Evolutionary conservation across 2,113 vertebrate species (phyloP).

Genomic region (Ursus arctos): DNA sequence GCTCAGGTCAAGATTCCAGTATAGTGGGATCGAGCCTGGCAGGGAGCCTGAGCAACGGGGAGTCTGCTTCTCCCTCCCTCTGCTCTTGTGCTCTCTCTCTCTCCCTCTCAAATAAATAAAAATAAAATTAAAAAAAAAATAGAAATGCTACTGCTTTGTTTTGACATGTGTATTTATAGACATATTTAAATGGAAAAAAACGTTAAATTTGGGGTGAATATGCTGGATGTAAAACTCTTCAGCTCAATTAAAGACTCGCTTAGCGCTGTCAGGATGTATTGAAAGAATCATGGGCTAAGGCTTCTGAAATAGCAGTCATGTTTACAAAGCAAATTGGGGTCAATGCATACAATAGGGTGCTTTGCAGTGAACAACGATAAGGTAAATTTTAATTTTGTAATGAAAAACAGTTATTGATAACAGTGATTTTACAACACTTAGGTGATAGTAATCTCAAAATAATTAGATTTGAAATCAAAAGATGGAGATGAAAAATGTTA

Average conservation of each 20-base stretch:
- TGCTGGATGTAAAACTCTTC: background rate
- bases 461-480: conserved; percentile 87
- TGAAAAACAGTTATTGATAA: conserved; percentile 83
- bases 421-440: conserved; percentile 78
- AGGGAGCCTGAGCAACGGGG: background rate
- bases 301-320: background rate
- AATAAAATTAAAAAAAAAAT: background rate
- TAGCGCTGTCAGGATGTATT: background rate
- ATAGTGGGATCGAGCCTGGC: background rate
- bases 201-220: background rate
- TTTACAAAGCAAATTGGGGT: background rate
- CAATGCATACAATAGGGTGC: conserved; percentile 59
- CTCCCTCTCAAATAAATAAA: background rate
- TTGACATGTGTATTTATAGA: background rate
- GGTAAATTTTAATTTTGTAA: conserved; percentile 75
- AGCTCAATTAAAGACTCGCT: background rate
- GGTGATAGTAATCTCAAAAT: conserved; percentile 78
- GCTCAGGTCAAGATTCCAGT: background rate
- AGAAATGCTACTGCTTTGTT: background rate
- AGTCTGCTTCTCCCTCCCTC: background rate
- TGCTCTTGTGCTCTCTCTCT: background rate
- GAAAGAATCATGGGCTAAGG: background rate
- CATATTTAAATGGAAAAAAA: background rate
- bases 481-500: conserved; percentile 82
- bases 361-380: conserved; percentile 68